These are phyloP conservation scores for Notolepis coatsorum DNA, from an alignment of 2,797 vertebrate species.

Conservation along the genomic window DNA sequence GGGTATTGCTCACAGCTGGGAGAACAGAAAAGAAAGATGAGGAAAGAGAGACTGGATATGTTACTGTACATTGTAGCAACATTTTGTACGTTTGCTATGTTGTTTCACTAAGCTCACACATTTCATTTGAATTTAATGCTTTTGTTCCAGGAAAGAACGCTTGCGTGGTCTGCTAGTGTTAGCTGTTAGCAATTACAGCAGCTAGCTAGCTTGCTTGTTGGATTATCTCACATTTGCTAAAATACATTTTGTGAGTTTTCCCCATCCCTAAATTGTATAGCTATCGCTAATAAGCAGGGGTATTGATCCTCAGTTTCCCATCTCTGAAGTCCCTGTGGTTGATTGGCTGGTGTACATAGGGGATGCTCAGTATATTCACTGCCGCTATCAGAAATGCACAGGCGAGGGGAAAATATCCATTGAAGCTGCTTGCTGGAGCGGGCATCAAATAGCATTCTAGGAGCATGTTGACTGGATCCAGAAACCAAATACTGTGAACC, in stretches of 20 bases:
- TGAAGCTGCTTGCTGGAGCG: conserved; percentile 63
- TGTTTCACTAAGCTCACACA: too few species aligned
- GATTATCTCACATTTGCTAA: too few species aligned
- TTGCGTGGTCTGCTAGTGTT: too few species aligned
- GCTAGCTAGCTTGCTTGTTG: too few species aligned
- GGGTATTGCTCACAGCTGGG: too few species aligned
- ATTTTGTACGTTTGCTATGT: too few species aligned
- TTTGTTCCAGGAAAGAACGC: too few species aligned
- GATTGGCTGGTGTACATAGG: conserved; percentile 57
- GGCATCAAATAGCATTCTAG: conserved; percentile 67
- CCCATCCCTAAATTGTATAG: conserved; percentile 32
- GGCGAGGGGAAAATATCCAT: conserved; percentile 71
- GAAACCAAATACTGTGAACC: conserved; percentile 69
- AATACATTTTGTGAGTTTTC: not conserved
- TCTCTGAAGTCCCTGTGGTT: conserved; percentile 52
- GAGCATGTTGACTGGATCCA: conserved; percentile 67
- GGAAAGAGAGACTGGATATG: too few species aligned
- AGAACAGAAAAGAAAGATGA: too few species aligned
- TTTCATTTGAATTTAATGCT: too few species aligned
- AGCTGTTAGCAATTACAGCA: too few species aligned
- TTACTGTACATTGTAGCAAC: too few species aligned
- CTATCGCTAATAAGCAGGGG: conserved; percentile 42
- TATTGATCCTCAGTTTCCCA: conserved; percentile 60
- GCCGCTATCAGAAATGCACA: conserved; percentile 55
- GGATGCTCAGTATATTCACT: conserved; percentile 53